Base-by-base conservation (phyloP, 2,113 vertebrate genomes). In the Bubo scandiacus region DNA sequence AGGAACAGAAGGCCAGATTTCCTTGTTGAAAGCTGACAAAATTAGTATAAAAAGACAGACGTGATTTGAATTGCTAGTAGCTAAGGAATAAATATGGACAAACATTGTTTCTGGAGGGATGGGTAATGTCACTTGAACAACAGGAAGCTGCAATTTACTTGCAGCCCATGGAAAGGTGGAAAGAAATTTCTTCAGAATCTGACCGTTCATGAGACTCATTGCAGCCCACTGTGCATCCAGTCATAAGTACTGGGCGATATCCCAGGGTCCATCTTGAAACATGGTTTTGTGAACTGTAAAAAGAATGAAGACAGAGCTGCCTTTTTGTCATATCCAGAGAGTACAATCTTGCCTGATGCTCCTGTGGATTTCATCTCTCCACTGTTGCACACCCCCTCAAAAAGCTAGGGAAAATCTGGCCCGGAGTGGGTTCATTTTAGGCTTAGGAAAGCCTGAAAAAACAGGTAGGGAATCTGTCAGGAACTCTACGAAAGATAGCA, bases 1-100 rank as follows among this genome's bases (percentile, higher is more conserved):
- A 86, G 22, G 62, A 94, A 80, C 20, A n/a, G 42, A 80, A 96
- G 88, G 40, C 12, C 49, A 96, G 80, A 51, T 66, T 94, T 82
- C 4, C 29, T 40, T 93, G 45, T 36, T 55, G 74, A 86, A 96
- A 90, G 16, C 71, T 89, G 68, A 59, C 54, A 95, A 84, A 91
- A 97, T 92, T 93, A 57, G 32, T 78, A 68, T 75, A 88, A 96
- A 88, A 96, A 87, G 61, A 40, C 36, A 94, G 55, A n/a, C 8
- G 4, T 83, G 51, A 80, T 74, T 36, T 94, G 81, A 96, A 81
- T 85, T 71, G 4, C 13, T 84, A 89, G 29, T 23, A 65, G 32
- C 20, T 77, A 36, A 95, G 66, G 14, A 92, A 40, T 55, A 96
- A 91, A 85, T 68, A 65, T 21, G 59, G n/a, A 85, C 45, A 82